Evolutionary conservation across 35 echinoderm and acorn worm species (phyloP).

Genomic region (Ophiothrix spiculata): DNA sequence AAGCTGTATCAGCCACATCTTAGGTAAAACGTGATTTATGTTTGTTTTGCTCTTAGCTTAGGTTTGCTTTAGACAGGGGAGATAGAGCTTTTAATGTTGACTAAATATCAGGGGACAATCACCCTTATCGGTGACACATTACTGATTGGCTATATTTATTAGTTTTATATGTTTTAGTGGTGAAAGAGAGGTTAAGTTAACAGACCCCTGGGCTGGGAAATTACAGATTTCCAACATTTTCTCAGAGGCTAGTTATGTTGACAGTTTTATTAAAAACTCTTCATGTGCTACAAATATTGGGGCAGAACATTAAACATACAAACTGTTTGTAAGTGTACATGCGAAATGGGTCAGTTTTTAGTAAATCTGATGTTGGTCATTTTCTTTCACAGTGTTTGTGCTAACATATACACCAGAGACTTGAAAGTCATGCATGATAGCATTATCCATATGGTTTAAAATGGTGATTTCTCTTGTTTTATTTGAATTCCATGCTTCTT

Average conservation of each 20-base stretch:
- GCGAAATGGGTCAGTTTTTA: too few species aligned
- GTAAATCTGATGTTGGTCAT: too few species aligned
- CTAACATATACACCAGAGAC: too few species aligned
- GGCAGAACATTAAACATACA: too few species aligned
- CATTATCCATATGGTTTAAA: too few species aligned
- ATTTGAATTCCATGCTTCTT: too few species aligned
- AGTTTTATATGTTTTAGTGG: background rate
- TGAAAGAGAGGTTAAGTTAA: background rate
- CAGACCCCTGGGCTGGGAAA: background rate
- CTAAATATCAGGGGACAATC: background rate
- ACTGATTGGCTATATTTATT: background rate
- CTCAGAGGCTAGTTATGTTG: background rate
- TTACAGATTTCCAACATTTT: background rate
- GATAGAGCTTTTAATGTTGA: background rate
- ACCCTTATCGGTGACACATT: background rate
- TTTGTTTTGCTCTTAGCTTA: background rate
- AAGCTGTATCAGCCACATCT: background rate
- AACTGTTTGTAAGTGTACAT: too few species aligned
- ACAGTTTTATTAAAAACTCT: background rate
- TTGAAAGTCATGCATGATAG: too few species aligned
- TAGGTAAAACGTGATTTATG: background rate
- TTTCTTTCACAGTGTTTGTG: too few species aligned
- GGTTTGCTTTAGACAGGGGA: background rate
- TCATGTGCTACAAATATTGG: too few species aligned
- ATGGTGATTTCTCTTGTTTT: too few species aligned